phyloP scores from a whole-genome alignment of 2,888 invertebrate genomes.

The Sthenelais limicola region DNA sequence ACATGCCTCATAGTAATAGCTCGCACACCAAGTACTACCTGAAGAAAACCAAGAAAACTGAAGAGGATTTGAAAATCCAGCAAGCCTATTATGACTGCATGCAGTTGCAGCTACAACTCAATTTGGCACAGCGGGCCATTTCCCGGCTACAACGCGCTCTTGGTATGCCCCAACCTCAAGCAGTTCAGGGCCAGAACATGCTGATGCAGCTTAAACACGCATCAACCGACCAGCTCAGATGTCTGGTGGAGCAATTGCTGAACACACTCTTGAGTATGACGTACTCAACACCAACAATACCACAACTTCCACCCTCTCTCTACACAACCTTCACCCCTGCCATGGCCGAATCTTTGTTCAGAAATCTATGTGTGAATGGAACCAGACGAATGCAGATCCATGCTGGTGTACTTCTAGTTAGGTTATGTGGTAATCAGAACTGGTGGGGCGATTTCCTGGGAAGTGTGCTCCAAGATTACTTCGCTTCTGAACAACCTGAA shows the following conservation, averaged over 20 bases:
- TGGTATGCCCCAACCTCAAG: conserved; percentile 54
- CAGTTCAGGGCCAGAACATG: not conserved
- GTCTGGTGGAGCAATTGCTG: conserved; percentile 85
- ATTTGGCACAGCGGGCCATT: conserved; percentile 79
- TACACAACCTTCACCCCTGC: conserved; percentile 63
- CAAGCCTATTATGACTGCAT: conserved; percentile 84
- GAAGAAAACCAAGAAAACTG: conserved; percentile 74
- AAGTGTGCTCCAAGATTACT: conserved; percentile 84
- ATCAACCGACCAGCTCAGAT: conserved; percentile 87
- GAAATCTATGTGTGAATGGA: conserved; percentile 83
- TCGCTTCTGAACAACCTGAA: conserved; percentile 83
- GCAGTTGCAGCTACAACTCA: conserved; percentile 90
- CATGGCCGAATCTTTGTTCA: conserved; percentile 78
- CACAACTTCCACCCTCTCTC: conserved; percentile 59
- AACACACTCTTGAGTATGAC: conserved; percentile 80
- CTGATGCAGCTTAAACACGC: conserved; percentile 74
- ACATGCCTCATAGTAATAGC: conserved; percentile 68
- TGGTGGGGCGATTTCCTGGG: conserved; percentile 96
- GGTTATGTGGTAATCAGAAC: conserved; percentile 81
- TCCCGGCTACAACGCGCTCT: conserved; percentile 80
- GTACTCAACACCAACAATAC: conserved; percentile 70
- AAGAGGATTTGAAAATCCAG: conserved; percentile 75
- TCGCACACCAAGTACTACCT: conserved; percentile 81
- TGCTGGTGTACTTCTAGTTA: conserved; percentile 79
- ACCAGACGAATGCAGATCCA: conserved; percentile 81